Conservation (phyloP, 1,140 invertebrate genomes). For the Drosophila elegans region DNA sequence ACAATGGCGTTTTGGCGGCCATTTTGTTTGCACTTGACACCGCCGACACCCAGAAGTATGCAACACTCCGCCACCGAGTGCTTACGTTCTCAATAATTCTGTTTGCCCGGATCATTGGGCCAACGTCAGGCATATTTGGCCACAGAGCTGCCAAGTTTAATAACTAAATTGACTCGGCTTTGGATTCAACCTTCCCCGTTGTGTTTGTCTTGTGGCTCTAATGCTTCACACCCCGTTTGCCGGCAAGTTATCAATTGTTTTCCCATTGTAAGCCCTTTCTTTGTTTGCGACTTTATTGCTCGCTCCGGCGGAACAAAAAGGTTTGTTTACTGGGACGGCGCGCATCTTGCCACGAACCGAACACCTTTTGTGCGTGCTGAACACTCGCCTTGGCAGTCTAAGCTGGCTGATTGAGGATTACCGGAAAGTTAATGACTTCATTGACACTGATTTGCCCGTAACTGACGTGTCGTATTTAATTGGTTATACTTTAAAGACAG, state of each 20-base stretch:
- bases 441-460: slow-evolving; percentile 22
- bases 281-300: slow-evolving; percentile 34
- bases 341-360: slow-evolving; percentile 36
- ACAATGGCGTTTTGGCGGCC: slow-evolving; percentile 56
- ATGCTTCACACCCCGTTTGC: slow-evolving; percentile 5
- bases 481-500: slow-evolving; percentile 1
- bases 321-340: slow-evolving; percentile 7
- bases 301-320: slow-evolving; percentile 17
- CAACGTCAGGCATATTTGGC: background rate
- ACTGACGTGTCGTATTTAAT: slow-evolving; percentile 8
- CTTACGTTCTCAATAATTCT: slow-evolving; percentile 46
- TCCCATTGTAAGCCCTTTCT: slow-evolving; percentile 27
- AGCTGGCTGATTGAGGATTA: slow-evolving; percentile 43
- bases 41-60: slow-evolving; percentile 32
- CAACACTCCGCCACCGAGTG: slow-evolving; percentile 36
- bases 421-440: slow-evolving; percentile 40
- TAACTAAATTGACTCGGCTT: slow-evolving; percentile 38
- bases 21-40: slow-evolving; percentile 78
- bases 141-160: slow-evolving; percentile 41
- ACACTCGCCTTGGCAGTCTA: slow-evolving; percentile 16
- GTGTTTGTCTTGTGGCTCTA: slow-evolving; percentile 29
- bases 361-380: slow-evolving; percentile 48
- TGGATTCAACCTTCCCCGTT: slow-evolving; percentile 8
- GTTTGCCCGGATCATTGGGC: slow-evolving; percentile 43
- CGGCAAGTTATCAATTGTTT: slow-evolving; percentile 9